Conservation (phyloP, 2,113 vertebrate genomes). For the Desmodus rotundus region DNA sequence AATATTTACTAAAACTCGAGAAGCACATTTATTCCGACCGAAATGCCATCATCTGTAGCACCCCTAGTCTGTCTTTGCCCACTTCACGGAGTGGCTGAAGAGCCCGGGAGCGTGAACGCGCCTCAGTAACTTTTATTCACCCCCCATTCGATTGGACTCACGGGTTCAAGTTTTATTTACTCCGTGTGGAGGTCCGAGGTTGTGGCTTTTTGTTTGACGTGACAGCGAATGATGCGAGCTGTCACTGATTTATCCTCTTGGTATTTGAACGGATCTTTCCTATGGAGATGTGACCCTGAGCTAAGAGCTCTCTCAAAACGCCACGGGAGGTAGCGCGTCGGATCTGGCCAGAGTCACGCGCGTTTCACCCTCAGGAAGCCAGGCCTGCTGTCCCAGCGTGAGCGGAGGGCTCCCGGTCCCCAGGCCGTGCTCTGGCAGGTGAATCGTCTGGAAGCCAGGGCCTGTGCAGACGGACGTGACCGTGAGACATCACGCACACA, state of each 20-base stretch:
- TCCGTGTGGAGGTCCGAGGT: constrained; percentile 67
- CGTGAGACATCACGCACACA: constrained; percentile 69
- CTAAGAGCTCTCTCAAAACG: constrained; percentile 9
- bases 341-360: constrained; percentile 38
- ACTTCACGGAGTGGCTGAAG: constrained; percentile 51
- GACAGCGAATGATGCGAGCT: constrained; percentile 72
- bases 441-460: too few species aligned
- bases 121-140: constrained; percentile 28
- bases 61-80: neutral
- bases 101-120: constrained; percentile 2
- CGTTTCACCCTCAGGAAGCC: constrained; percentile 67
- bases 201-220: constrained; percentile 77
- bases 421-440: too few species aligned
- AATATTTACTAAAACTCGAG: neutral
- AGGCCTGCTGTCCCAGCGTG: constrained; percentile 79
- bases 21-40: neutral
- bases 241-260: constrained; percentile 72
- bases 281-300: constrained; percentile 29
- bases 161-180: constrained; percentile 70
- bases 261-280: constrained; percentile 62
- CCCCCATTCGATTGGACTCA: constrained; percentile 59
- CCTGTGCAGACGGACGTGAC: constrained; percentile 76
- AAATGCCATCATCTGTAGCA: neutral
- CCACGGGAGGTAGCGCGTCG: neutral
- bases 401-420: constrained; percentile 75